Base-by-base conservation (phyloP, 2,888 invertebrate genomes). In the Aphrophora alni region DNA sequence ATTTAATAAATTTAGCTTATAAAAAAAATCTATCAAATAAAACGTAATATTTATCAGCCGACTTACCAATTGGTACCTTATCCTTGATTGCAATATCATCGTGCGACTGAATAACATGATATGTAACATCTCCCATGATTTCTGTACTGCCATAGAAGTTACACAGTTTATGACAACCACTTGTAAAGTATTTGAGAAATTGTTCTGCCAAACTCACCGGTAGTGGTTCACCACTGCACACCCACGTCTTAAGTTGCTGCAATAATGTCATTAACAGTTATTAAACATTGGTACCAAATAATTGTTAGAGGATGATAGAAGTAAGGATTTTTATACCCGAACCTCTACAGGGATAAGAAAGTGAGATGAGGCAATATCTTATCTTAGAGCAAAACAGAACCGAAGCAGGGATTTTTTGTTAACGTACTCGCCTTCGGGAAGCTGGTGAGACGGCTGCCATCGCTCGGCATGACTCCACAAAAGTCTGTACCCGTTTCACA, bases 81-180 rank as follows among this genome's bases (percentile, higher is more conserved):
- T 92, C 91, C 80, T 91, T 89, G 80, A 90, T 87, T 82, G 92
- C 90, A 81, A 95, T 86, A 83, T 95, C 93, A 4, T 90, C 90
- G 17, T 89, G 86, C 75, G 89, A 91, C 81, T 91, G 91, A 85
- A 96, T 89, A 0, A 93, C 90, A 85, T 94, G 93, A 86, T 92
- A 96, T 0, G 96, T 96, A 1, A 97, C 96, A 87, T 97, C 97
- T 0, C 96, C 97, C 94, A 97, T 96, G 0, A 96, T 93, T 88
- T 97, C 97, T 0, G 97, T 97, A 84, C 96, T 96, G 0, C 97
- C 97, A 86, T 97, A 97, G 87, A 97, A 96, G 87, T 97, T 97
- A 77, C 95, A 95, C 68, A 97, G 88, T 82, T 93, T 93, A n/a
- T 78, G 75, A 14, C 26, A 17, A 8, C 77, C 82, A n/a, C n/a